Base-by-base conservation (phyloP, 2,888 invertebrate species). In the Diplazon laetatorius region DNA sequence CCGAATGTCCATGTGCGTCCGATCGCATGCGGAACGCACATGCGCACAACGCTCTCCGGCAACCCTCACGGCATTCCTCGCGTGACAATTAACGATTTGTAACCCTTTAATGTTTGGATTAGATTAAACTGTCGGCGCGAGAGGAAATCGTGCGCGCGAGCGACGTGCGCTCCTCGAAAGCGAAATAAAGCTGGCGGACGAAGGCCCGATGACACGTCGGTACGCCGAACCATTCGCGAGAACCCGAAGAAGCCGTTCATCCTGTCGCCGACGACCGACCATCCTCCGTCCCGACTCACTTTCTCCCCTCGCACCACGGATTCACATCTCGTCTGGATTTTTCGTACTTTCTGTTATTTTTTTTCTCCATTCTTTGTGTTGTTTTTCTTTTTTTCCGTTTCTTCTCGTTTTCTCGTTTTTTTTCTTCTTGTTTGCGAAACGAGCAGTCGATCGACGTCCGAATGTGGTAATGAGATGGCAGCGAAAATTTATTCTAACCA, bases 41-140 rank as follows among this genome's bases (percentile, higher is more conserved):
- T 22, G 69, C 48, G 69, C 70, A 77, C 65, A 68, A 71, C 77
- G 75, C 76, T 76, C 76, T 76, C 79, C 66, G 70, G 78, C 79
- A 81, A 83, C 66, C 80, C n/a, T n/a, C 81, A 80, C 76, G 57
- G 78, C 85, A 85, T 86, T 86, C 84, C 82, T 86, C 82, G 85
- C 87, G 89, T 88, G 88, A 87, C 88, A 87, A 89, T 89, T 88
- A 88, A 87, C 88, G 85, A 89, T 89, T 87, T 87, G 87, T 87
- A 84, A 82, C 82, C 80, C 81, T 86, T n/a, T 85, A 85, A 87
- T 86, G 86, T 88, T 87, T 85, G 85, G 84, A 86, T 87, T 85
- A 85, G 85, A 86, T 86, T 81, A 81, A 82, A 82, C 78, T 78
- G 74, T 78, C 78, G 50, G 62, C 65, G 55, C 42, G 70, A 20